Evolutionary conservation across 2,888 invertebrate species (phyloP).

Genomic region (Microplitis deprimator): DNA sequence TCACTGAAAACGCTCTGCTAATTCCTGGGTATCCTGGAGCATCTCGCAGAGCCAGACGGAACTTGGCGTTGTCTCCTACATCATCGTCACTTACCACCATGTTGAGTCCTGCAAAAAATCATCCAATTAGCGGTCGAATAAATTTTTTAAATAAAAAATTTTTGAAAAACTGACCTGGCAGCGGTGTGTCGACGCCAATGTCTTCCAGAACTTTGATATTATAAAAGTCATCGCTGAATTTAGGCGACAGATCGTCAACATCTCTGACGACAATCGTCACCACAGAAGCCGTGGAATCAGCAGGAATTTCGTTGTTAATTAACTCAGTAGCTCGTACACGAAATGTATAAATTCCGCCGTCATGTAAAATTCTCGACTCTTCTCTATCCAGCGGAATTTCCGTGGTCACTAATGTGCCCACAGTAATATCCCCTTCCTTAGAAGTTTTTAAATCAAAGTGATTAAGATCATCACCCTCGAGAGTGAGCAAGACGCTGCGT

Average conservation of each 20-base stretch:
- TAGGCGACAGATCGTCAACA: constrained; percentile 83
- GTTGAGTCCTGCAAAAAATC: constrained; percentile 74
- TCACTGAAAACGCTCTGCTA: constrained; percentile 72
- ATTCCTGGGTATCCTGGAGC: constrained; percentile 69
- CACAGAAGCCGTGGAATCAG: constrained; percentile 79
- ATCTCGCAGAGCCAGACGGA: constrained; percentile 77
- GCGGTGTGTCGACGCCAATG: constrained; percentile 79
- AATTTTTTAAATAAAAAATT: too few species aligned
- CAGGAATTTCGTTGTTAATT: constrained; percentile 80
- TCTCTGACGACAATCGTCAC: constrained; percentile 86
- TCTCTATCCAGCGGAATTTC: constrained; percentile 82
- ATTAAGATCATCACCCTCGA: constrained; percentile 80
- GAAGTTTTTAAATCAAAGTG: constrained; percentile 78
- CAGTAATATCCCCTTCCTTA: constrained; percentile 74
- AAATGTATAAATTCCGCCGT: constrained; percentile 85
- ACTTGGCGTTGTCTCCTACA: constrained; percentile 82
- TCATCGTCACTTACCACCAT: constrained; percentile 83
- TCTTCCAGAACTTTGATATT: constrained; percentile 84
- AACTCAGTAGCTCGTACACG: constrained; percentile 82
- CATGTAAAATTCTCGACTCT: constrained; percentile 81
- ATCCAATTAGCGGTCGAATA: not conserved
- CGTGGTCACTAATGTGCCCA: constrained; percentile 76
- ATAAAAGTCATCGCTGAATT: constrained; percentile 79
- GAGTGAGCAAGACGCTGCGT: constrained; percentile 77
- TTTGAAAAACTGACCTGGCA: constrained; percentile 70